phyloP scores from a whole-genome alignment of 1,140 invertebrate species.

The Tetraneura akinire region DNA sequence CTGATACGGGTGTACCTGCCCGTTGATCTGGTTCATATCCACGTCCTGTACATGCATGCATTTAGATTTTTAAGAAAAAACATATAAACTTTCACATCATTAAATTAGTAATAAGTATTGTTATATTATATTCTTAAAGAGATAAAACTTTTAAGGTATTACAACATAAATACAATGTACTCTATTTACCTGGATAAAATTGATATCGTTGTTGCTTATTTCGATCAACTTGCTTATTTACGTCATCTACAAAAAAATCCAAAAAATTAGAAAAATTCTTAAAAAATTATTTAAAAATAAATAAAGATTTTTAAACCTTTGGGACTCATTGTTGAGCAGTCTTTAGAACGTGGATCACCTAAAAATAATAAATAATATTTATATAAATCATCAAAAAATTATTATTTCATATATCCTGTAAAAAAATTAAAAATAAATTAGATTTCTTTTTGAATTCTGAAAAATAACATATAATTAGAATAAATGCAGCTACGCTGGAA shows the following conservation, averaged over 20 bases:
- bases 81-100: no score
- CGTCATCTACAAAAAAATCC: slow-evolving; percentile 9
- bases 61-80: no score
- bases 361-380: not conserved
- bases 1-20: slow-evolving; percentile 25
- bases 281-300: not conserved
- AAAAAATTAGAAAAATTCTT: not conserved
- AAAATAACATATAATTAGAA: slow-evolving; percentile 33
- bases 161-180: no score
- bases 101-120: no score
- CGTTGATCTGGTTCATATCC: slow-evolving; percentile 45
- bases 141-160: no score
- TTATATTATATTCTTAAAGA: no score
- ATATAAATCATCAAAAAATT: not conserved
- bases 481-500: slow-evolving; percentile 18
- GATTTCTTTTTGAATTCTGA: slow-evolving; percentile 7
- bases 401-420: not conserved
- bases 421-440: slow-evolving; percentile 29
- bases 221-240: slow-evolving; percentile 38
- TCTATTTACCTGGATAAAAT: slow-evolving; percentile 38
- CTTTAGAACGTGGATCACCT: slow-evolving; percentile 37
- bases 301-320: slow-evolving; percentile 6
- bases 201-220: slow-evolving; percentile 43
- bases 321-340: slow-evolving; percentile 11
- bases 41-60: slow-evolving; percentile 9